These are phyloP conservation scores for Portevinia maculata DNA, from an alignment of 2,888 invertebrate genomes.

Conservation along the genomic window DNA sequence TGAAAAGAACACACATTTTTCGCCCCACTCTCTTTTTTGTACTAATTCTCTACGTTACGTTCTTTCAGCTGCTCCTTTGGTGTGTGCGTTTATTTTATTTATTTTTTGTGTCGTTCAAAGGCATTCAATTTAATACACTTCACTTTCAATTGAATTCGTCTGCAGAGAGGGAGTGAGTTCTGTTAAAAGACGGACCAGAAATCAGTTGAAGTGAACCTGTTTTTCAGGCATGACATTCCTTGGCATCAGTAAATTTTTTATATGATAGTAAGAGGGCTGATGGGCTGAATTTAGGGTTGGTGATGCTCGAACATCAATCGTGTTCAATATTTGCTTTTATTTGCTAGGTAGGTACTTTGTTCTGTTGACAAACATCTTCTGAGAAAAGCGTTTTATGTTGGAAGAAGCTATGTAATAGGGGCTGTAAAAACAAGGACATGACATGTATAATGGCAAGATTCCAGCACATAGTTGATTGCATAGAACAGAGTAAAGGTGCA, in stretches of 20 bases:
- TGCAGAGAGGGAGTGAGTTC: background rate
- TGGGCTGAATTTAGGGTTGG: background rate
- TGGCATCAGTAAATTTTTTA: slow-evolving; percentile 18
- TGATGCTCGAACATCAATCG: slow-evolving; percentile 8
- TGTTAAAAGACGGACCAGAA: background rate
- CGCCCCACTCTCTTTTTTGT: slow-evolving; percentile 12
- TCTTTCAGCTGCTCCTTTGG: background rate
- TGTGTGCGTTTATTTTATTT: background rate
- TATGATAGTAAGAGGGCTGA: slow-evolving; percentile 13
- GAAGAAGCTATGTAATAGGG: slow-evolving; percentile 12
- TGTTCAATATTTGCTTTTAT: slow-evolving; percentile 17
- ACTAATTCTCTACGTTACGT: slow-evolving; percentile 13
- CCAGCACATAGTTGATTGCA: background rate
- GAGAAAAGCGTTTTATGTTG: background rate
- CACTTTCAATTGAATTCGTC: slow-evolving; percentile 42
- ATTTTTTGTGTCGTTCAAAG: slow-evolving; percentile 21
- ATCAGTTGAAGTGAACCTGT: slow-evolving; percentile 13
- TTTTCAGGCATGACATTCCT: slow-evolving; percentile 30
- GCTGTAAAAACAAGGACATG: background rate
- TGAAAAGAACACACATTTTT: slow-evolving; percentile 30
- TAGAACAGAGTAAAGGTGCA: background rate
- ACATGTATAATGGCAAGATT: slow-evolving; percentile 9
- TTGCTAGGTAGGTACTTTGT: slow-evolving; percentile 13
- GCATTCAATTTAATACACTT: slow-evolving; percentile 43
- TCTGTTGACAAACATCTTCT: slow-evolving; percentile 12